A percentile compares a stretch with the other conserved stretches of the same genome.
These are phyloP conservation scores for Passer domesticus DNA, from an alignment of 2,113 vertebrate genomes.

Conservation along the genomic window DNA sequence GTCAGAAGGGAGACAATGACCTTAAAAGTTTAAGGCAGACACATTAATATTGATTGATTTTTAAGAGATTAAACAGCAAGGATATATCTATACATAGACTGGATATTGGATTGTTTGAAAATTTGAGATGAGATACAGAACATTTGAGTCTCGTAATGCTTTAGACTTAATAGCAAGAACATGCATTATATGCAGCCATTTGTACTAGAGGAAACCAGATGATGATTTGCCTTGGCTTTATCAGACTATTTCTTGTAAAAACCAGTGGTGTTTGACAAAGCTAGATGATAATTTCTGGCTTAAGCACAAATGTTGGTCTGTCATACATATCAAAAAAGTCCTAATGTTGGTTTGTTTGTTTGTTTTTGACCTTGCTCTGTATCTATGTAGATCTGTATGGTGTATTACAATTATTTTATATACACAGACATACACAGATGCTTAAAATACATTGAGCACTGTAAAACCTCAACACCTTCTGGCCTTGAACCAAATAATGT, in stretches of 20 bases:
- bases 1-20: conserved; percentile 81
- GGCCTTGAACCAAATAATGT: background rate
- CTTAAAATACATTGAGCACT: background rate
- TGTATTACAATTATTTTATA: background rate
- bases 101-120: conserved; percentile 71
- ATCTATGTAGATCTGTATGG: background rate
- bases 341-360: background rate
- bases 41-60: conserved; percentile 78
- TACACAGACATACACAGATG: background rate
- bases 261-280: conserved; percentile 16
- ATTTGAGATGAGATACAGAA: conserved; percentile 58
- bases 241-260: conserved; percentile 52
- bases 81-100: conserved; percentile 57
- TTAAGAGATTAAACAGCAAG: conserved; percentile 67
- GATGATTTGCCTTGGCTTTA: conserved; percentile 59
- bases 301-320: background rate
- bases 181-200: conserved; percentile 61
- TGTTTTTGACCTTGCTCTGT: background rate
- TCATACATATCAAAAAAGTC: background rate
- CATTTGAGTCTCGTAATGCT: conserved; percentile 54
- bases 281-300: background rate
- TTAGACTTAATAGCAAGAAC: conserved; percentile 46
- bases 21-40: conserved; percentile 80
- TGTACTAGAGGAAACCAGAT: conserved; percentile 29
- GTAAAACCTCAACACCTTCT: background rate